Conservation (phyloP, 2,797 vertebrate genomes). For the Gobionotothen gibberifrons region DNA sequence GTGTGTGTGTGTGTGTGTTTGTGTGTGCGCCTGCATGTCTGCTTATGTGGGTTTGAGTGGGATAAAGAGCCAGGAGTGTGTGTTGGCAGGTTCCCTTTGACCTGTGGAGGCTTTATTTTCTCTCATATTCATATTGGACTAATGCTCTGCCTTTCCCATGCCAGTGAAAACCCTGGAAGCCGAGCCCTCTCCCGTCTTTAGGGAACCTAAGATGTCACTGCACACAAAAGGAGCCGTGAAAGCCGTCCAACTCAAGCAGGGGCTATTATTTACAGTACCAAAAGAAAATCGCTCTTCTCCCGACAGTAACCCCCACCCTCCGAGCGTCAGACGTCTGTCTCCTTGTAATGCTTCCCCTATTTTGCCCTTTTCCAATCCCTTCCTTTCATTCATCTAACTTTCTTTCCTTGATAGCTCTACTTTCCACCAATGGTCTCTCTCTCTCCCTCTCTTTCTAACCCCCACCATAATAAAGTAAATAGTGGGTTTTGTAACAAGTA, state of each 20-base stretch:
- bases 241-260: constrained; percentile 82
- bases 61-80: constrained; percentile 66
- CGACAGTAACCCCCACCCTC: constrained; percentile 28
- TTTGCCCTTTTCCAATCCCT: constrained; percentile 58
- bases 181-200: constrained; percentile 67
- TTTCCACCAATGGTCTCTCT: constrained; percentile 42
- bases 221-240: constrained; percentile 81
- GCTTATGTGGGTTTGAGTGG: constrained; percentile 53
- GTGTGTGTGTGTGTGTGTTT: background rate
- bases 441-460: constrained; percentile 19
- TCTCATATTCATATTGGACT: constrained; percentile 77
- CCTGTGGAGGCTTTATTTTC: constrained; percentile 73
- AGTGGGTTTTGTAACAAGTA: constrained; percentile 74
- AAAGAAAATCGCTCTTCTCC: constrained; percentile 74
- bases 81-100: constrained; percentile 78
- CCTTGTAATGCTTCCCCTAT: constrained; percentile 61
- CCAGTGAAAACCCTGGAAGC: constrained; percentile 75
- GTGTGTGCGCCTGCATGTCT: constrained; percentile 27
- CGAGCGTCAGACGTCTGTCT: constrained; percentile 67
- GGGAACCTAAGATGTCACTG: constrained; percentile 81
- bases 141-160: constrained; percentile 77
- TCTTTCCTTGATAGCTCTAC: constrained; percentile 30
- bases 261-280: constrained; percentile 84
- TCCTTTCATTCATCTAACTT: constrained; percentile 50
- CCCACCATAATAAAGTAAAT: constrained; percentile 71